Evolutionary conservation across 92 coral and sea anemone species (phyloP), one percentile per base, ranked within the genome.

Genomic region (Phenganax stokvisi): DNA sequence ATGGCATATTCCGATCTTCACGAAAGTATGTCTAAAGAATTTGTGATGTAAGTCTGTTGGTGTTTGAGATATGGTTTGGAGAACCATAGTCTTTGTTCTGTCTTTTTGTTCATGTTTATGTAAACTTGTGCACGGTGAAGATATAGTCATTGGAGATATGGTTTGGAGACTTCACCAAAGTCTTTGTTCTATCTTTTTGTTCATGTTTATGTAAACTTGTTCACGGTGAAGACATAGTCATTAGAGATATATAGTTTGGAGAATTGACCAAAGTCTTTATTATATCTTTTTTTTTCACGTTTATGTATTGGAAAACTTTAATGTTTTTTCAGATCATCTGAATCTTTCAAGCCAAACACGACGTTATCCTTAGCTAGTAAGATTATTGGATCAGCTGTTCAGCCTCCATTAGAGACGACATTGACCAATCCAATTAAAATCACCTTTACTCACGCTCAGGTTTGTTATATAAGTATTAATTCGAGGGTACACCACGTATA

Each of bases 341-440:
- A 9, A 15, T 17, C 51, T 12, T 20, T 52, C 12, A 10, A 63
- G 17, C 52, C 73, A 56, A 54, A 79, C 51, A 54, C 51, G 13
- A 51, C 61, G 17, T 51, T 79, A 2, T 10, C 27, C 47, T 53
- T 79, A 44, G 65, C 16, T 57, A 79, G 74, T 61, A 79, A 79
- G 51, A 63, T 79, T 54, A 56, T 79, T 53, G 83, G 83, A 63
- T 72, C 83, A 3, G 74, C 83, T 7, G 83, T 79, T 13, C 16
- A 79, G 44, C 83, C 83, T 6, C 74, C 74, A n/a, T 56, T 79
- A 59, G 12, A 52, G 9, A 63, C 25, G 25, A 5, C 83, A 0
- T 61, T 79, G 61, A 64, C 25, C 30, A 30, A 63, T 27, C 73
- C 83, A 51, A 51, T 79, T 52, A 69, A 37, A 62, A 25, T 79